A percentile compares a stretch with the other conserved stretches of the same genome.
phyloP scores from a whole-genome alignment of 2,797 vertebrate genomes.

The Enteromius treurensis region DNA sequence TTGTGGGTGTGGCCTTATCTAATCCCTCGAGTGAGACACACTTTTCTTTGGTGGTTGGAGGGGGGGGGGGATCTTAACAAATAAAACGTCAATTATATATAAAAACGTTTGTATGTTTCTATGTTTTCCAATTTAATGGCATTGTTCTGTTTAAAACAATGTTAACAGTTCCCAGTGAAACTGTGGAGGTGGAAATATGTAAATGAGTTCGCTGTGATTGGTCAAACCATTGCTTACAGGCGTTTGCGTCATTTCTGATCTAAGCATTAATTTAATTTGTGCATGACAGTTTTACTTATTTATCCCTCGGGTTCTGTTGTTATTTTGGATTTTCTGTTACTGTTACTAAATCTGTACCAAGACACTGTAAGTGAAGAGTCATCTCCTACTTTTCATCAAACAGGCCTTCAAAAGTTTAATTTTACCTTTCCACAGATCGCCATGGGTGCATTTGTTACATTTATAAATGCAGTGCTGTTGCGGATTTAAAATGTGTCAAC shows the following conservation, averaged over 20 bases:
- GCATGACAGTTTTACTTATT: not conserved
- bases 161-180: not conserved
- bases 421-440: not conserved
- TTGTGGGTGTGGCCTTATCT: not conserved
- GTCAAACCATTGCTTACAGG: not conserved
- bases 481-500: not conserved
- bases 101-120: no score
- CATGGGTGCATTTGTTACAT: not conserved
- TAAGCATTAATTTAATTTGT: not conserved
- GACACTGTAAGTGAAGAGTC: not conserved
- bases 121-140: not conserved
- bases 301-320: no score
- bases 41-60: not conserved
- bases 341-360: not conserved
- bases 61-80: no score
- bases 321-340: not conserved
- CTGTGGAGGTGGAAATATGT: not conserved
- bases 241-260: not conserved
- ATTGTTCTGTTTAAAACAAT: not conserved
- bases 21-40: fast-evolving
- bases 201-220: conserved; percentile 13
- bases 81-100: no score
- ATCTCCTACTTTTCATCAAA: not conserved
- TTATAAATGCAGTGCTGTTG: not conserved
- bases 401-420: not conserved